A percentile compares a stretch with the other conserved stretches of the same genome.
Evolutionary conservation across 1,140 invertebrate genomes (phyloP).

Genomic region (Hestina assimilis): DNA sequence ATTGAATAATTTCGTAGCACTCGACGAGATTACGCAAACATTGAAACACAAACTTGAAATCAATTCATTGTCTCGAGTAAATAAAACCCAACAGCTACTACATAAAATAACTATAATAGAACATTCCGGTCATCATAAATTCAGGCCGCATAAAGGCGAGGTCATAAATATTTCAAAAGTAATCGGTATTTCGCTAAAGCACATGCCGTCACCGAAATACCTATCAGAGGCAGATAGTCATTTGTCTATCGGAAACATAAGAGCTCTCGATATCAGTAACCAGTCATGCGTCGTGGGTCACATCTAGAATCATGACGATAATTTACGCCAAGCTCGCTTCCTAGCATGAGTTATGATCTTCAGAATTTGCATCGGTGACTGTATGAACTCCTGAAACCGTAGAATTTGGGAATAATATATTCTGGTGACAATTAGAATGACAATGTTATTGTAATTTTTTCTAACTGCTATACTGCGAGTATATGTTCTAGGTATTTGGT

Average conservation of each 20-base stretch:
- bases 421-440: background rate
- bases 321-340: slow-evolving; percentile 9
- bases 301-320: slow-evolving; percentile 31
- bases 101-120: background rate
- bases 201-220: slow-evolving; percentile 1
- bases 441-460: background rate
- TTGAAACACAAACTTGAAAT: background rate
- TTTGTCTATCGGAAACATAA: slow-evolving; percentile 19
- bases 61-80: background rate
- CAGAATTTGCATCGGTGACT: background rate
- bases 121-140: slow-evolving; percentile 10
- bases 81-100: background rate
- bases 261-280: slow-evolving; percentile 16
- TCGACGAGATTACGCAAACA: no score
- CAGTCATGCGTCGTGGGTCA: slow-evolving; percentile 24
- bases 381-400: background rate
- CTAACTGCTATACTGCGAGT: background rate
- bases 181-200: slow-evolving; percentile 16
- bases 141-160: slow-evolving; percentile 6
- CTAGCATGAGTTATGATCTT: slow-evolving; percentile 13
- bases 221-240: slow-evolving; percentile 13
- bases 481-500: no score
- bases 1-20: no score
- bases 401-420: background rate
- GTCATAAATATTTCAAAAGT: slow-evolving; percentile 26